Conservation (phyloP, 2,888 invertebrate genomes). For the Coremacera marginata region DNA sequence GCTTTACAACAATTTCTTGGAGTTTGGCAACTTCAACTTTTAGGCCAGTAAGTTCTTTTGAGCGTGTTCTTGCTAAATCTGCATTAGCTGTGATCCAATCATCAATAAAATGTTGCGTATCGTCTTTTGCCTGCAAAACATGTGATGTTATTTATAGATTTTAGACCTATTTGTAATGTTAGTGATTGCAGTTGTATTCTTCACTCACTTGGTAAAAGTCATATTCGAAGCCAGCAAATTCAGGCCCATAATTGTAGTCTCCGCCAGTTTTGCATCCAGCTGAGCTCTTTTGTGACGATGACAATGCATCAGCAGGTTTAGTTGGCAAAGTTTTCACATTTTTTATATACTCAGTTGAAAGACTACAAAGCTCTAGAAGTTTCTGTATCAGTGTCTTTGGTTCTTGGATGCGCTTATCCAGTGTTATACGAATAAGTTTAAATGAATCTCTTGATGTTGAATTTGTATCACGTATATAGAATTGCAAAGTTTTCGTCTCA, state of each 20-base stretch:
- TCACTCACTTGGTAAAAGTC: constrained; percentile 51
- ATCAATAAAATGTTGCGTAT: constrained; percentile 53
- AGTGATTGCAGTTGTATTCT: neutral
- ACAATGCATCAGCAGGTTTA: neutral
- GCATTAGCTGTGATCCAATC: constrained; percentile 82
- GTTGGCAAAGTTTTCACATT: constrained; percentile 70
- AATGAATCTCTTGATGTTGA: constrained; percentile 71
- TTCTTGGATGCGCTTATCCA: constrained; percentile 76
- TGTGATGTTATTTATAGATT: neutral
- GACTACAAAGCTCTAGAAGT: constrained; percentile 83
- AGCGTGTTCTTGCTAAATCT: constrained; percentile 76
- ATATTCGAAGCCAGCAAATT: constrained; percentile 58
- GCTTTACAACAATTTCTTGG: constrained; percentile 59
- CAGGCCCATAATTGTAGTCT: constrained; percentile 58
- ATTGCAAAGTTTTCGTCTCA: constrained; percentile 75
- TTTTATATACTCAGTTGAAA: constrained; percentile 89
- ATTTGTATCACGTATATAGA: constrained; percentile 78
- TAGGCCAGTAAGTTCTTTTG: constrained; percentile 75
- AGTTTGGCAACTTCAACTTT: constrained; percentile 79
- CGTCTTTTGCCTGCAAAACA: constrained; percentile 46
- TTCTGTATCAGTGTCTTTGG: constrained; percentile 79
- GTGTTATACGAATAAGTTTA: constrained; percentile 79
- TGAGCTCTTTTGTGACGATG: neutral
- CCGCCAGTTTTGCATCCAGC: constrained; percentile 52
- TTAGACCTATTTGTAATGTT: neutral